phyloP scores from a whole-genome alignment of 2,797 vertebrate species.

The Hippoglossus hippoglossus region DNA sequence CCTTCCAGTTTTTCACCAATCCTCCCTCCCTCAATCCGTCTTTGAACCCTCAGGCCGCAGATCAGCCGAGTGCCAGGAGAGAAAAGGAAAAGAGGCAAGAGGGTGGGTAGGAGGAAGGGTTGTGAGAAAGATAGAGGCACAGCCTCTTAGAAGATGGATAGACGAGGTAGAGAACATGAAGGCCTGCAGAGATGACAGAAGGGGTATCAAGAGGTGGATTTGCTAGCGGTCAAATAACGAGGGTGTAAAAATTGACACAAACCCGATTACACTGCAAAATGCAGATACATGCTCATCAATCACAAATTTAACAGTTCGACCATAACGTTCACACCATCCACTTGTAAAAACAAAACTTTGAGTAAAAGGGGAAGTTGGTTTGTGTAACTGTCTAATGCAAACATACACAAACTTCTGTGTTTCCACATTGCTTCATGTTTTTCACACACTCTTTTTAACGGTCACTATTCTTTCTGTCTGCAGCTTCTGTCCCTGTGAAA shows the following conservation, averaged over 20 bases:
- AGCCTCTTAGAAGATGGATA: slow-evolving; percentile 33
- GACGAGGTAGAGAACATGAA: slow-evolving; percentile 25
- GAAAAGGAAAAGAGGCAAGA: slow-evolving; percentile 36
- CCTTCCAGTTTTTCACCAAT: slow-evolving; percentile 46
- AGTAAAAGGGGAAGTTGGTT: slow-evolving; percentile 31
- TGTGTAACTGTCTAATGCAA: slow-evolving; percentile 10
- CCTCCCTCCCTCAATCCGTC: slow-evolving; percentile 44
- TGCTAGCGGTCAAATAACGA: background rate
- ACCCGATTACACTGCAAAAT: background rate
- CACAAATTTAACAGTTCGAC: background rate
- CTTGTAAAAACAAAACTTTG: slow-evolving; percentile 23
- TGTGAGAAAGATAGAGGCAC: slow-evolving; percentile 20
- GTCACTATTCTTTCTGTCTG: slow-evolving; percentile 9
- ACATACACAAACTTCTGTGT: slow-evolving; percentile 11
- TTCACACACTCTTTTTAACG: slow-evolving; percentile 7
- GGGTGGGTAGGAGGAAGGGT: slow-evolving; percentile 30
- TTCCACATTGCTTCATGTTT: slow-evolving; percentile 32
- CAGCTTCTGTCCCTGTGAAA: slow-evolving; percentile 11
- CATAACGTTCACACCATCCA: background rate
- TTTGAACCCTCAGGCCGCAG: slow-evolving; percentile 63
- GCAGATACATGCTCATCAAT: background rate
- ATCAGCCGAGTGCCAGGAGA: slow-evolving; percentile 59
- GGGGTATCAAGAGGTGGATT: slow-evolving; percentile 4
- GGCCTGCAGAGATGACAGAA: slow-evolving; percentile 20
- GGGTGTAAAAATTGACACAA: background rate